Evolutionary conservation across 2,888 invertebrate genomes (phyloP), one percentile per base, ranked within the genome.

Genomic region (Lasioglossum vierecki): DNA sequence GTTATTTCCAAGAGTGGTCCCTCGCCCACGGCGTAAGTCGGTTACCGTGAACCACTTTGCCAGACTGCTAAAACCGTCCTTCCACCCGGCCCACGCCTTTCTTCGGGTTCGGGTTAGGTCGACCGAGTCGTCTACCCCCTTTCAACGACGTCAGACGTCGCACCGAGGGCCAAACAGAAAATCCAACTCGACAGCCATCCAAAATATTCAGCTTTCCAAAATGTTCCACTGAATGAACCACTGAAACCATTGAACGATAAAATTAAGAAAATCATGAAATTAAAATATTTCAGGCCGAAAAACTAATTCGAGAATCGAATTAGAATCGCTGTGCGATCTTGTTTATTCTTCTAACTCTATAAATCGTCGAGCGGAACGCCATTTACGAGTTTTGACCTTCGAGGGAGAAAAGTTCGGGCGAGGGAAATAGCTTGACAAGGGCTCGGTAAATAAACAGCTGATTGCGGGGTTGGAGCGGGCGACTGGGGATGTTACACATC

Each of bases 1-100:
- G 86, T 90, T 91, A 91, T 88, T 90, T 89, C 87, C 83, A 71
- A 53, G 63, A 44, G 57, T 41, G 46, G 60, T 68, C 49, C 80
- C 76, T 79, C 72, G 63, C 73, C 78, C 70, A 44, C 75, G 75
- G 81, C 74, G 87, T 83, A 88, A 91, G 89, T 90, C 88, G 87
- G 89, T 90, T 89, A 88, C 86, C 85, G 84, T 66, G 72, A 57
- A 60, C 74, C 73, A 49, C 68, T 73, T 72, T 63, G 57, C 80
- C 78, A 66, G 75, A 80, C 87, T 76, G 84, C 82, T 84, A 78
- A 83, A 26, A 74, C 79, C 74, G 75, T 84, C 68, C 70, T 76
- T 77, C 35, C 11, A 5, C n/a, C 68, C 18, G 53, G 53, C 22
- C n/a, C 66, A 35, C 30, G 15, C 78, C 79, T 66, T 74, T 75